Evolutionary conservation across 2,888 invertebrate genomes (phyloP), one percentile per base, ranked within the genome.

Genomic region (Drosophila niveifrons): DNA sequence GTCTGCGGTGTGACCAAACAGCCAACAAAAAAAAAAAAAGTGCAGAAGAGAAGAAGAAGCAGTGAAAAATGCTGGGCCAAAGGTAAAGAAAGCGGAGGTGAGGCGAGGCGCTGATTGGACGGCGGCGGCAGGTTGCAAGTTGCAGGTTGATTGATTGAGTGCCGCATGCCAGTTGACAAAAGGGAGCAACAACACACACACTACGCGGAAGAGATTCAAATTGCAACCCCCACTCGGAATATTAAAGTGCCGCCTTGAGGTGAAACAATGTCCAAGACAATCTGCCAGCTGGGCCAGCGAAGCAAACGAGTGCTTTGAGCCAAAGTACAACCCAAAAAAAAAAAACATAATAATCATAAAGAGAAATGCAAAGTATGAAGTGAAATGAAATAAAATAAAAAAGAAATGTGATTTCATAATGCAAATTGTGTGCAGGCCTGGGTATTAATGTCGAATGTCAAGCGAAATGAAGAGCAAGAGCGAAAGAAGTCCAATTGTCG

Each of bases 391-490:
- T 67, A 39, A 63, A 55, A 63, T 66, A 62, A 62, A 62, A 62
- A 72, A 58, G 68, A 72, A 82, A 82, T 80, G 72, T 80, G 83
- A 83, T 85, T 83, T 88, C 88, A 88, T 85, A 85, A 85, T 85
- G 85, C 88, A 88, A 85, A 85, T 85, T 85, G 79, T 85, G 79
- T 73, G 87, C 78, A 68, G 55, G 31, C 15, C 62, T 28, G 51
- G 66, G 85, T 87, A 89, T 90, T 90, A 90, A 90, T 89, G 90
- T 88, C 89, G 88, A 82, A 88, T 89, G 90, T 89, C 90, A 87
- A 80, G 75, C 75, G 74, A 82, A 82, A 78, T 78, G 82, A 84
- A 80, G 81, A 75, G 78, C 23, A 2, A 23, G 23, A 23, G 17
- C 1, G 1, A 17, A 2, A 83, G 56, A 39, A 74, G 77, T 78